Base-by-base conservation (phyloP, 2,797 vertebrate genomes). In the Neomorphus geoffroyi region DNA sequence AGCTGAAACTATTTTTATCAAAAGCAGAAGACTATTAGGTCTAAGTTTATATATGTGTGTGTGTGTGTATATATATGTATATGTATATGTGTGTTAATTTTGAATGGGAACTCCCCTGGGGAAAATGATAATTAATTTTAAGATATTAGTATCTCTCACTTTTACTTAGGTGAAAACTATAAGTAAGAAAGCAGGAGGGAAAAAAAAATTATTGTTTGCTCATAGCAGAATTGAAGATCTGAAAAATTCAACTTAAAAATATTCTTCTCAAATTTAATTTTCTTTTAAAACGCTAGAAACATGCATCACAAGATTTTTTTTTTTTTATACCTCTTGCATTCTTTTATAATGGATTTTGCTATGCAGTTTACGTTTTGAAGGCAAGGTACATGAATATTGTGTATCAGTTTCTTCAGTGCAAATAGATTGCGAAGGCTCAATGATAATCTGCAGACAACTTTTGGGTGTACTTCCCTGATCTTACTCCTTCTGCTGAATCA, bases 121-220 rank as follows among this genome's bases (percentile, higher is more conserved):
- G 28, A 92, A 90, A 85, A 70, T 85, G n/a, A 53, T 90, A 13
- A 65, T 87, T 94, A 66, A 75, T 87, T 96, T 89, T 93, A 70
- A 80, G 67, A 51, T 82, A 67, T 13, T 77, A 1, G 2, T 66
- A 27, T 66, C 18, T 93, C 28, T 94, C 56, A 43, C 26, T 95
- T 93, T 81, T 84, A 56, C 56, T 82, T 85, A 56, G 21, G 21
- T 64, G 48, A 70, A 89, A 60, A 57, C 7, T 79, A 4, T 33
- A 30, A 73, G 56, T 62, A 46, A 88, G 35, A 86, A 69, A 19
- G 43, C 30, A 33, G 27, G 45, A 62, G 56, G 32, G 56, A 79
- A 12, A 50, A 23, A 23, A 8, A 41, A 41, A 41, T 28, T 56
- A 27, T 57, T 93, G 51, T 89, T 91, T 80, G 32, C 57, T 86